A percentile compares a stretch with the other conserved stretches of the same genome.
phyloP scores from a whole-genome alignment of 2,797 vertebrate species.

The Enteromius anoplus region DNA sequence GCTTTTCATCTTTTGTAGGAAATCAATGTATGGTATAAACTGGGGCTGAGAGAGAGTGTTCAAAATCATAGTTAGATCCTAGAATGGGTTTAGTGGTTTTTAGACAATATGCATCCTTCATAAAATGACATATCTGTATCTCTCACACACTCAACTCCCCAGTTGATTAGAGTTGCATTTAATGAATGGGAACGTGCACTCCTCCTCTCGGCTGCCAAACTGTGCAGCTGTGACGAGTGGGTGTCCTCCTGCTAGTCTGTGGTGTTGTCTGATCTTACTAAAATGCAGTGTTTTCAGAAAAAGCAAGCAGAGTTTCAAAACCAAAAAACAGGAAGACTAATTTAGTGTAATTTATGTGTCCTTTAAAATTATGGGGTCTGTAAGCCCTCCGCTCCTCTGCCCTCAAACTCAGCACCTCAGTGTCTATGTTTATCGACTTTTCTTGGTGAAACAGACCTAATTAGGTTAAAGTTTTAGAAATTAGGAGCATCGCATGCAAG shows the following conservation, averaged over 20 bases:
- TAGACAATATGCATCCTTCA: background rate
- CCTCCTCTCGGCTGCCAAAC: conserved; percentile 1
- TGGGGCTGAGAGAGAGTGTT: background rate
- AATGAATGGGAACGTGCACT: background rate
- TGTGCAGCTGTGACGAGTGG: background rate
- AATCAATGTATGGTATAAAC: background rate
- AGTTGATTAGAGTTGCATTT: conserved; percentile 10
- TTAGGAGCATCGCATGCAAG: background rate
- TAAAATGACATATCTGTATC: background rate
- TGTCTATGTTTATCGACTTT: background rate
- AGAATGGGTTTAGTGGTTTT: background rate
- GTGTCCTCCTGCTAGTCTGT: background rate
- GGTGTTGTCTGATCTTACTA: conserved; percentile 1
- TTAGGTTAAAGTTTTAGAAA: background rate
- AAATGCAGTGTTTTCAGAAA: background rate
- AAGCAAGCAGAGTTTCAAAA: background rate
- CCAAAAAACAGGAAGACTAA: background rate
- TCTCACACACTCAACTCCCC: background rate
- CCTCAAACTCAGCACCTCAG: background rate
- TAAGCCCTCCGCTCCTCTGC: background rate
- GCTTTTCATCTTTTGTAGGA: conserved; percentile 1
- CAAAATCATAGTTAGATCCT: background rate
- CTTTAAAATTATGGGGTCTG: background rate
- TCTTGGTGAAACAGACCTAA: background rate
- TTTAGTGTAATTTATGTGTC: background rate